Conservation (phyloP, 2,797 vertebrate genomes). For the Phoebastria nigripes region DNA sequence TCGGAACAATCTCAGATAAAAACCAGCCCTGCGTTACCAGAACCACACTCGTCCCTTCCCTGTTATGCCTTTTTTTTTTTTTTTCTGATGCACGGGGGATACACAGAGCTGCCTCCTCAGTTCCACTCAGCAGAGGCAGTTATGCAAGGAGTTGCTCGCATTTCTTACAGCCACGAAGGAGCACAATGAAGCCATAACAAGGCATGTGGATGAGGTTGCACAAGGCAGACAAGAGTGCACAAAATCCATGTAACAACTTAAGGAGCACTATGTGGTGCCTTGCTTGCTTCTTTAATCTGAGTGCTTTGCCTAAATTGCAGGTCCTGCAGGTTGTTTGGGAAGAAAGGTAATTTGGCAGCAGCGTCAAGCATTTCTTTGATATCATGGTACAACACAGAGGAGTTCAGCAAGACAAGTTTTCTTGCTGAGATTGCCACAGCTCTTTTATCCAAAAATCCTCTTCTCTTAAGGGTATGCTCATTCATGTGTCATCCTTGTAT, state of each 20-base stretch:
- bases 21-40: neutral
- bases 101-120: neutral
- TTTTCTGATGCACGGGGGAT: no score
- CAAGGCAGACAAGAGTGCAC: neutral
- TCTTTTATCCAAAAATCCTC: neutral
- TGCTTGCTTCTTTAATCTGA: neutral
- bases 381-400: neutral
- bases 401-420: neutral
- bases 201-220: neutral
- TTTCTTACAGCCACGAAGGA: neutral
- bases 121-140: neutral
- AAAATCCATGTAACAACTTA: neutral
- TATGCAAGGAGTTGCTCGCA: fast-evolving
- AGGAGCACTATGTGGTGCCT: neutral
- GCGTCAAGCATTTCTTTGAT: neutral
- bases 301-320: neutral
- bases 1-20: neutral
- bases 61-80: no score
- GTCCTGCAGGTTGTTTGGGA: neutral
- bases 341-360: neutral
- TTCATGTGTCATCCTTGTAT: neutral
- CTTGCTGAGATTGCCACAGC: neutral
- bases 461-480: neutral
- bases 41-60: neutral
- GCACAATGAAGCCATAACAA: fast-evolving